Base-by-base conservation (phyloP, 2,113 vertebrate genomes). In the Coregonus clupeaformis region DNA sequence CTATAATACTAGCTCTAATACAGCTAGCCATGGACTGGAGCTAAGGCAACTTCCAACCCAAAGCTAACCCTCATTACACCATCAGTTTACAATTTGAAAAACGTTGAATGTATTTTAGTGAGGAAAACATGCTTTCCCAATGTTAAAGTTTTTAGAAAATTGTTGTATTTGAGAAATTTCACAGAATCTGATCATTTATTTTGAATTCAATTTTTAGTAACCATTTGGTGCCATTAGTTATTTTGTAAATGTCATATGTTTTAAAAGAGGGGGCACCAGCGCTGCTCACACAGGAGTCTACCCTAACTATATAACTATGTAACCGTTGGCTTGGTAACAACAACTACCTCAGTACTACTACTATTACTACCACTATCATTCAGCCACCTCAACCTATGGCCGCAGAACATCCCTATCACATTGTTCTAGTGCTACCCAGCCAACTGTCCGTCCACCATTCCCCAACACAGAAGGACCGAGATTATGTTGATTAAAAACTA, bases 401-500 rank as follows among this genome's bases (percentile, higher is more conserved):
- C 57, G 7, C 57, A 60, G 4, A n/a, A 60, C 18, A 60, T 60
- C 9, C 36, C 9, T 22, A 11, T 22, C 5, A 42, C 36, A 42
- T 9, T 42, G 11, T 42, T 42, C 36, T 12, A 42, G 36, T 42
- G 2, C 36, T 42, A 57, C 63, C 55, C 36, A 6, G 59, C 3
- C 11, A 42, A 18, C 55, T 18, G 36, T 42, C 9, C 36, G 63
- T 68, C 22, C 30, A 62, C 64, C 47, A 65, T 29, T 69, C 9
- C 22, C 30, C 25, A n/a, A 6, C 36, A 42, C 29, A 72, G 69
- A 63, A 67, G 55, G 27, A 70, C 70, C 3, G 29, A 70, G 74
- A 66, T 71, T 18, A 69, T 66, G 64, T 68, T 59, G 78, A 30
- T 36, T 36, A 71, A 67, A 90, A 78, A 42, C 9, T 11, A 42